phyloP scores from a whole-genome alignment of 2,888 invertebrate genomes.

The Euplagia quadripunctaria region DNA sequence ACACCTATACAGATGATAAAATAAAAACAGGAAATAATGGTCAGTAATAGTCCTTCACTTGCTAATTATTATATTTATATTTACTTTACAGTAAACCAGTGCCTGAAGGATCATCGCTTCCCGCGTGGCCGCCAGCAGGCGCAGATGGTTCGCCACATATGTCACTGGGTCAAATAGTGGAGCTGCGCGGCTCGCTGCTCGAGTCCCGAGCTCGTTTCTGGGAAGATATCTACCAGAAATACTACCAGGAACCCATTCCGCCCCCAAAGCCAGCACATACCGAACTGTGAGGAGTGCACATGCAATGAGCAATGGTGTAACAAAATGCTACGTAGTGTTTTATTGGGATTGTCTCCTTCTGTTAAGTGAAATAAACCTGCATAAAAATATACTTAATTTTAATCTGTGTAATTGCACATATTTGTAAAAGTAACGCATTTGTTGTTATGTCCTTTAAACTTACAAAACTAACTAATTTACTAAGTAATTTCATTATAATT shows the following conservation, averaged over 20 bases:
- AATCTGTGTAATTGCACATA: no score
- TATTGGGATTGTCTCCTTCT: neutral
- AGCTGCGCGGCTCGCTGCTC: constrained; percentile 39
- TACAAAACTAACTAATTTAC: no score
- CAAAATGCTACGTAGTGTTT: neutral
- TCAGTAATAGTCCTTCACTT: no score
- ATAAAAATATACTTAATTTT: no score
- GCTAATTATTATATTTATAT: neutral
- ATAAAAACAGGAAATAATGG: no score
- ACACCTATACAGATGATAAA: no score
- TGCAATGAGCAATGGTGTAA: neutral
- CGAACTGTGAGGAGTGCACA: neutral
- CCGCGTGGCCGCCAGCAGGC: constrained; percentile 46
- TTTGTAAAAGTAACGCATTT: no score
- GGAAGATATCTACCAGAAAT: constrained; percentile 50
- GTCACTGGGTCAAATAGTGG: constrained; percentile 43
- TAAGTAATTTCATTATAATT: no score
- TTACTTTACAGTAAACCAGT: constrained; percentile 55
- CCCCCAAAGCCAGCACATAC: constrained; percentile 15
- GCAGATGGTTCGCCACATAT: constrained; percentile 48
- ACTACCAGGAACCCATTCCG: constrained; percentile 37
- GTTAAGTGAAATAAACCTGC: no score
- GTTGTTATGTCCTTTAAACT: no score
- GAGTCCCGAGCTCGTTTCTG: constrained; percentile 48
- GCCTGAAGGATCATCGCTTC: constrained; percentile 44